Evolutionary conservation across 2,888 invertebrate genomes (phyloP), one percentile per base, ranked within the genome.

Genomic region (Urechis unicinctus): DNA sequence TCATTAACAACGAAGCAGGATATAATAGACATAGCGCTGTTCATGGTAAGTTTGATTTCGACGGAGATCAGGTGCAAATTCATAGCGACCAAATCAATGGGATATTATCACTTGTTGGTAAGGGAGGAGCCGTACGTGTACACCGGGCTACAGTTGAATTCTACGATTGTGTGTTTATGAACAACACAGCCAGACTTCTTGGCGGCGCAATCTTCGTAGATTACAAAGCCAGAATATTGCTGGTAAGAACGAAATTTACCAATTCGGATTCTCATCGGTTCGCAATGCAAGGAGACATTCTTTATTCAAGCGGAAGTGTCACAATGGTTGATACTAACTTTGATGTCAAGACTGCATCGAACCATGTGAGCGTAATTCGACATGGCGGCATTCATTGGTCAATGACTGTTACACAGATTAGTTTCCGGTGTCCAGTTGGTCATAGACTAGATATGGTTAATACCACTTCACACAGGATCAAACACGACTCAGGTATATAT

Each of bases 161-260:
- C 21, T 21, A 31, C 4, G 55, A 59, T 43, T 59, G 57, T 31
- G 48, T 48, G 41, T 54, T 54, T 28, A 6, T 29, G 4, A 58
- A 58, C 46, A 59, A 59, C 54, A 55, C 55, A 13, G 57, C 60
- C 2, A 42, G 55, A 17, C 55, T 58, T 1, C 44, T 59, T 2
- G 60, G 60, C 4, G 60, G 60, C n/a, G 30, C 60, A 2, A 31
- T 60, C 1, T 59, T 44, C 49, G 52, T 59, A 2, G 58, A 52
- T 22, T 25, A 44, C 26, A 41, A 45, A 13, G 45, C 50, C 13
- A 24, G 24, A 2, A 47, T 50, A 3, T 31, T 22, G 3, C 22
- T 60, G 13, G 17, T 31, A 3, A 29, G 25, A 21, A 50, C 45
- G 9, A 29, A 42, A 24, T 50, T 59, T 28, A 50, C 48, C 28